Conservation (phyloP, 2,797 vertebrate genomes). For the Balearica regulorum region DNA sequence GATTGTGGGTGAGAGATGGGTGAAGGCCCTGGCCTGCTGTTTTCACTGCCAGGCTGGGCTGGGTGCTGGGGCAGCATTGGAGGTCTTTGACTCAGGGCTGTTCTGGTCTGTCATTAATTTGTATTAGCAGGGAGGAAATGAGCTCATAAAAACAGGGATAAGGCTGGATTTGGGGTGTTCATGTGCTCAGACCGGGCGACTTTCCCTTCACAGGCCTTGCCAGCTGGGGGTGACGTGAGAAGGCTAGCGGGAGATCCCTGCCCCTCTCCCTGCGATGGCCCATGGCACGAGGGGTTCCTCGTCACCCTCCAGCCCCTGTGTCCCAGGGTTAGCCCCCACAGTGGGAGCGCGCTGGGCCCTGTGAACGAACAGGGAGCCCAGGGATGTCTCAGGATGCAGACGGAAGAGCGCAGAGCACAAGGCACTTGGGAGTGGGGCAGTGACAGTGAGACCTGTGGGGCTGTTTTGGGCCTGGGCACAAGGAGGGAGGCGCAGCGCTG, state of each 20-base stretch:
- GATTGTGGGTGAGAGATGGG: rapidly evolving
- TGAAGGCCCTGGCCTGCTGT: background rate
- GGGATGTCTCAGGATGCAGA: background rate
- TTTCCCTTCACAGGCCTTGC: background rate
- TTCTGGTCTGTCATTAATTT: background rate
- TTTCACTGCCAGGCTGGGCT: rapidly evolving
- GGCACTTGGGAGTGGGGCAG: rapidly evolving
- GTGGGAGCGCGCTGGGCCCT: background rate
- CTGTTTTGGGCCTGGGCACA: too few relatives aligned
- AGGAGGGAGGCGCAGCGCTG: background rate
- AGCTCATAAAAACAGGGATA: rapidly evolving
- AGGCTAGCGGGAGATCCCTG: background rate
- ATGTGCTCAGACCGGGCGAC: rapidly evolving
- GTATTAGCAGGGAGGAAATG: background rate
- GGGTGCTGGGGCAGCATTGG: background rate
- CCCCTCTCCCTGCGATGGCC: background rate
- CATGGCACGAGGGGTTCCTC: rapidly evolving
- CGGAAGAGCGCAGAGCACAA: background rate
- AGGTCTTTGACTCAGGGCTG: background rate
- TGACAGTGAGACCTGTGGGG: rapidly evolving
- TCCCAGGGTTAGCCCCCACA: rapidly evolving
- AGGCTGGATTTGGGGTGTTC: background rate
- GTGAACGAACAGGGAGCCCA: background rate
- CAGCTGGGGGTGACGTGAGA: rapidly evolving
- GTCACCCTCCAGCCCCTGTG: rapidly evolving